Evolutionary conservation across 2,888 invertebrate species (phyloP), one percentile per base, ranked within the genome.

Genomic region (Marronus borbonicus): DNA sequence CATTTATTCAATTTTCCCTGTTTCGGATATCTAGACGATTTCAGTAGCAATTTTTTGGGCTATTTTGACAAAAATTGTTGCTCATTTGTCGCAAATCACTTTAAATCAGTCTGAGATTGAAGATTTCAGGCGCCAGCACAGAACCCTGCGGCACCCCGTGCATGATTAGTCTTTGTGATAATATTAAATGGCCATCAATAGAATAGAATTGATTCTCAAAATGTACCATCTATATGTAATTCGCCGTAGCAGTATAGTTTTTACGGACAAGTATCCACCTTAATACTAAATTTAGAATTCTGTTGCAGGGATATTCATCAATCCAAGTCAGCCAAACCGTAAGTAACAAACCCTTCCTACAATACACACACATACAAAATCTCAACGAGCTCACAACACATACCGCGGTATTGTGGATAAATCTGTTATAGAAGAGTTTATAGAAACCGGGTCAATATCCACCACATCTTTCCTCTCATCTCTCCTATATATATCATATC

Each of bases 261-360:
- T 64, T 64, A 5, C 1, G 12, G 62, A 12, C 10, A 31, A 62
- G n/a, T 62, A 24, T n/a, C 28, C 28, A 44, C 44, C 12, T 44
- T 44, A 62, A 62, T 58, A 52, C 77, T 77, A 74, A 77, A 75
- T 75, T 66, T 68, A 66, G 66, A 75, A 78, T 79, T 80, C 81
- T 81, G 82, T 87, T 87, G 79, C 84, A 88, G 87, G 86, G 78
- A 86, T 86, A 85, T 85, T 85, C 85, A 85, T 86, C 85, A 87
- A 86, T 85, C 80, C 88, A 86, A 83, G 83, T 84, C 86, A 86
- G 80, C 85, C 86, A 81, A 87, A 85, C 85, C 87, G 87, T 87
- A 85, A 87, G 88, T 87, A 84, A 80, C 81, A 77, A 44, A 78
- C 76, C 81, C 76, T 80, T 78, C 31, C 14, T 20, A 58, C 55